Evolutionary conservation across 2,797 vertebrate species (phyloP), one percentile per base, ranked within the genome.

Genomic region (Phataginus tricuspis): DNA sequence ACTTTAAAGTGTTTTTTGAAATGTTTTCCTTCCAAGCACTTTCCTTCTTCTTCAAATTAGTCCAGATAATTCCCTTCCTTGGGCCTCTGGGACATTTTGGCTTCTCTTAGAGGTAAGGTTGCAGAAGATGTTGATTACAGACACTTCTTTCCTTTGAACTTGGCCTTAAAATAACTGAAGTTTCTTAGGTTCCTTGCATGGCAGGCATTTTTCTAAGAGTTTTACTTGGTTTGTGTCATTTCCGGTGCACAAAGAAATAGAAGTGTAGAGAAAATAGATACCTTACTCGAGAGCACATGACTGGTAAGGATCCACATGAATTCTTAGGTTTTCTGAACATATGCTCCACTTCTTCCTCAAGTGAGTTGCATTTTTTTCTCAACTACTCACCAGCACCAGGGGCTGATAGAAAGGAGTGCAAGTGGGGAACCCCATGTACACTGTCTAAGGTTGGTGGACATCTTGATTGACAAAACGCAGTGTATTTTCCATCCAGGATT

Each of bases 381-480:
- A 21, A 45, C 3, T 79, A 27, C 12, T 51, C 59, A 21, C 27
- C 39, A 69, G 42, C 5, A 18, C 12, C 3, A 10, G 10, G 10
- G 21, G 4, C 29, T 79, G 68, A 69, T 5, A 2, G 2, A 79
- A 75, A 61, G 10, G 19, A 3, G 4, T 29, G 7, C 2, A 27
- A 29, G 14, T 71, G 10, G 15, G 8, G 1, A 78, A 21, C 7
- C 37, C 4, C 16, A 2, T 23, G 1, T 31, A 31, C 11, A 2
- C 4, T 27, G 7, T 8, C 37, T 82, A 0, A 1, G 59, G 86
- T 21, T 87, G 31, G 4, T 23, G 29, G 42, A n/a, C 19, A 18
- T 45, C 72, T 85, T 88, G 72, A 91, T 95, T 97, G 93, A 93
- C 10, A 86, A 51, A 85, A 86, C 12, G 21, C 37, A 45, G 83